Percentiles rank a stretch among this genome's conserved stretches.
These are phyloP conservation scores for Leptinotarsa peninsularis DNA, from an alignment of 2,888 invertebrate genomes.

Conservation along the genomic window DNA sequence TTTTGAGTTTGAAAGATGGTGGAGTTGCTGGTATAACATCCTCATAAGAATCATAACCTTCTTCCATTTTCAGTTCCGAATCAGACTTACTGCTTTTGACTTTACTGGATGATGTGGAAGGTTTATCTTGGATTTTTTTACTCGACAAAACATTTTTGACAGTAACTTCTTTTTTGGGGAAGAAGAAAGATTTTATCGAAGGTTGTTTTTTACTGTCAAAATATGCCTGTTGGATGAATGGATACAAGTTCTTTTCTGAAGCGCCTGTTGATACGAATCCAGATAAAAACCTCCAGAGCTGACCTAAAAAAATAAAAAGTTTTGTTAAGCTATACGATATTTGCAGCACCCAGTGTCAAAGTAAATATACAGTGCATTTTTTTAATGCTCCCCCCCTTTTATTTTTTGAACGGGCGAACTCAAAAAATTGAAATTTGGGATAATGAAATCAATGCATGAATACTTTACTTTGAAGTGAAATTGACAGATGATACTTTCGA, in stretches of 20 bases:
- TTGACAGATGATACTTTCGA: too few relatives aligned
- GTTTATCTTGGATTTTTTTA: constrained; percentile 35
- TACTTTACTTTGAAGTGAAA: too few relatives aligned
- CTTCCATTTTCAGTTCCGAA: constrained; percentile 17
- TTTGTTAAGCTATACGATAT: too few relatives aligned
- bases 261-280: constrained; percentile 66
- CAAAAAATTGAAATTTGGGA: too few relatives aligned
- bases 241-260: constrained; percentile 65
- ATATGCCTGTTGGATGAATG: constrained; percentile 68
- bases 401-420: too few relatives aligned
- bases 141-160: not conserved
- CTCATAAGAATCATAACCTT: constrained; percentile 33
- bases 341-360: too few relatives aligned
- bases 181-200: constrained; percentile 52
- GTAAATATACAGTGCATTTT: too few relatives aligned
- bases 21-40: constrained; percentile 50
- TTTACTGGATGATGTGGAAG: constrained; percentile 38
- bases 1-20: constrained; percentile 33
- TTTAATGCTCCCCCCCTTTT: too few relatives aligned
- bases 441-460: too few relatives aligned
- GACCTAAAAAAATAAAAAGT: constrained; percentile 63
- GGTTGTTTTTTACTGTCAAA: constrained; percentile 61
- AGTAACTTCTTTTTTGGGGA: constrained; percentile 28
- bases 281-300: constrained; percentile 71
- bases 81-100: not conserved